Evolutionary conservation across 2,888 invertebrate genomes (phyloP).

Genomic region (Parochlus steinenii): DNA sequence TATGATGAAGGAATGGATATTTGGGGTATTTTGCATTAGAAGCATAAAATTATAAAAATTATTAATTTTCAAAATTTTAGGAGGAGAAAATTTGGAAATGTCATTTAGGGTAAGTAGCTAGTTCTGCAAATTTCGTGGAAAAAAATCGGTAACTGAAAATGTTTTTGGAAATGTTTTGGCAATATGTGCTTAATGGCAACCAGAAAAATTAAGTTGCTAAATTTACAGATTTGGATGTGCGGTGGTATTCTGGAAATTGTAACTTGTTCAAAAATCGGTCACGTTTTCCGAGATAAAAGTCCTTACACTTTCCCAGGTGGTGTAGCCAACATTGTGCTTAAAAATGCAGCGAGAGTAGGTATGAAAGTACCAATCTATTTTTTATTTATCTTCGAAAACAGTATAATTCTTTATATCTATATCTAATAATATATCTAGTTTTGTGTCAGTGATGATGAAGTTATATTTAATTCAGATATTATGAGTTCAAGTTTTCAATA

Average conservation of each 20-base stretch:
- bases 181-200: conserved; percentile 7
- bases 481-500: no score
- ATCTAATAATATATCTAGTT: no score
- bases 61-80: no score
- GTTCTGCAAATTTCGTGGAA: conserved; percentile 7
- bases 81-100: conserved; percentile 34
- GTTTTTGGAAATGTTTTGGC: conserved; percentile 8
- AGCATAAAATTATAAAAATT: no score
- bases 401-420: no score
- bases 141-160: no score
- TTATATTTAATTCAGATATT: no score
- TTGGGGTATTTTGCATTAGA: no score
- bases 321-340: conserved; percentile 88
- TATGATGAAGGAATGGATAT: conserved; percentile 99
- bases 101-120: conserved; percentile 31
- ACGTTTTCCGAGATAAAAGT: conserved; percentile 95
- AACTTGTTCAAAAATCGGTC: conserved; percentile 91
- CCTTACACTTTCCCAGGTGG: conserved; percentile 99
- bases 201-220: conserved; percentile 15
- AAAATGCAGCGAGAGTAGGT: conserved; percentile 95
- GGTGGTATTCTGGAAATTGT: conserved; percentile 89
- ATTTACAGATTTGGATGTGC: conserved; percentile 87
- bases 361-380: no score
- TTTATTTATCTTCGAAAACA: no score
- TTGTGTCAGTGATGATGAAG: no score